phyloP scores from a whole-genome alignment of 2,888 invertebrate species.

The Eueremaeus valkanovi region DNA sequence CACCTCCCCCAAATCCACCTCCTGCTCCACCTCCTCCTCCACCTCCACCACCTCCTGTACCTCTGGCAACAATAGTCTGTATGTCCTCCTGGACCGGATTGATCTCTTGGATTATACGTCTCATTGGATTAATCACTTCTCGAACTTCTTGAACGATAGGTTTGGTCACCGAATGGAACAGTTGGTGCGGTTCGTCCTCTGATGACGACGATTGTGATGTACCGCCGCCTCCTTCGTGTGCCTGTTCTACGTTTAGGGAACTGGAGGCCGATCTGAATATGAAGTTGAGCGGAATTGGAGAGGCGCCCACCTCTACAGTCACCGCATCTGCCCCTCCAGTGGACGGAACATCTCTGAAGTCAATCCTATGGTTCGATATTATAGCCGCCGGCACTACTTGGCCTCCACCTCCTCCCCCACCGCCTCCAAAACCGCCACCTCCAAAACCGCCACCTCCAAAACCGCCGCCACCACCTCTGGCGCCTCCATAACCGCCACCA shows the following conservation, averaged over 20 bases:
- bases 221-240: not conserved
- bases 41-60: not conserved
- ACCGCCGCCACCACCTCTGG: conserved; percentile 5
- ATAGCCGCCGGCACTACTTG: not conserved
- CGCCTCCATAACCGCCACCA: not conserved
- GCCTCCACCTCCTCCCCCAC: conserved; percentile 7
- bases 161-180: conserved; percentile 8
- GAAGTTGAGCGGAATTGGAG: not conserved
- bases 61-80: not conserved
- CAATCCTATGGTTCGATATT: not conserved
- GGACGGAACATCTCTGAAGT: conserved; percentile 1
- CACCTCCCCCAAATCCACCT: not conserved
- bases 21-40: not conserved
- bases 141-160: conserved; percentile 21
- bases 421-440: not conserved
- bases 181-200: not conserved
- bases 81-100: not conserved
- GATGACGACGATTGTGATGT: not conserved
- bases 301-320: conserved; percentile 11
- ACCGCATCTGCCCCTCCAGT: not conserved
- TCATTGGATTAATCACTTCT: not conserved
- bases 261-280: not conserved
- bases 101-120: conserved; percentile 2
- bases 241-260: not conserved
- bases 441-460: not conserved